phyloP scores from a whole-genome alignment of 2,888 invertebrate species.

The Sarcophaga carnaria region DNA sequence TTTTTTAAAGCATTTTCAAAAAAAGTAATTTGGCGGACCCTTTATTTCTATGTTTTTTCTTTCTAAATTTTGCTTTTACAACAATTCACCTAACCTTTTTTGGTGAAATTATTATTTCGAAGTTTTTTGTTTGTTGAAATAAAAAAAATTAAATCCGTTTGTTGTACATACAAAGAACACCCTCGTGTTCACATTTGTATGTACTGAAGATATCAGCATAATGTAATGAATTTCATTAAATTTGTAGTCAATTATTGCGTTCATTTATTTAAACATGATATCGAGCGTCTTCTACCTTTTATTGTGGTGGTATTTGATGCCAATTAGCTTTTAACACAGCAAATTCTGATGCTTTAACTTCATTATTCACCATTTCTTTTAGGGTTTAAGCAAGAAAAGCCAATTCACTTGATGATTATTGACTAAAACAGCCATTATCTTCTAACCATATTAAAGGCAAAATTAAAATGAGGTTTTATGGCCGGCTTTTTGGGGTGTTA shows the following conservation, averaged over 20 bases:
- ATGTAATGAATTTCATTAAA: too few relatives aligned
- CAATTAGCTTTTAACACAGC: slow-evolving; percentile 12
- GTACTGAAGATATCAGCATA: too few relatives aligned
- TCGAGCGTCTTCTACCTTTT: not conserved
- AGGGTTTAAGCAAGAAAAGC: slow-evolving; percentile 9
- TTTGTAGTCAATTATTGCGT: not conserved
- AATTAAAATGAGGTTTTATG: slow-evolving; percentile 16
- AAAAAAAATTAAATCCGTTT: too few relatives aligned
- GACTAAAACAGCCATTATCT: slow-evolving; percentile 9
- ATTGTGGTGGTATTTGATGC: slow-evolving; percentile 9
- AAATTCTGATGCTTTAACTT: not conserved
- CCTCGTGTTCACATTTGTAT: too few relatives aligned
- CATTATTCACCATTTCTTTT: not conserved
- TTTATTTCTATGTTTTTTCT: too few relatives aligned
- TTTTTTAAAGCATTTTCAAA: too few relatives aligned
- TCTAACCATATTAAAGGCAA: not conserved
- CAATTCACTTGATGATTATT: slow-evolving; percentile 30
- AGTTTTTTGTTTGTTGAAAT: too few relatives aligned
- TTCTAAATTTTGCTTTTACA: too few relatives aligned
- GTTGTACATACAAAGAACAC: too few relatives aligned
- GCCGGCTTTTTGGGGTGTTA: not conserved
- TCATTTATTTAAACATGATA: slow-evolving; percentile 9
- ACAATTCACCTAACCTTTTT: too few relatives aligned
- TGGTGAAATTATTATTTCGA: too few relatives aligned
- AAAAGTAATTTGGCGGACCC: too few relatives aligned